These are phyloP conservation scores for Anthopleura xanthogrammica DNA, from an alignment of 92 coral and sea anemone species.

Conservation along the genomic window DNA sequence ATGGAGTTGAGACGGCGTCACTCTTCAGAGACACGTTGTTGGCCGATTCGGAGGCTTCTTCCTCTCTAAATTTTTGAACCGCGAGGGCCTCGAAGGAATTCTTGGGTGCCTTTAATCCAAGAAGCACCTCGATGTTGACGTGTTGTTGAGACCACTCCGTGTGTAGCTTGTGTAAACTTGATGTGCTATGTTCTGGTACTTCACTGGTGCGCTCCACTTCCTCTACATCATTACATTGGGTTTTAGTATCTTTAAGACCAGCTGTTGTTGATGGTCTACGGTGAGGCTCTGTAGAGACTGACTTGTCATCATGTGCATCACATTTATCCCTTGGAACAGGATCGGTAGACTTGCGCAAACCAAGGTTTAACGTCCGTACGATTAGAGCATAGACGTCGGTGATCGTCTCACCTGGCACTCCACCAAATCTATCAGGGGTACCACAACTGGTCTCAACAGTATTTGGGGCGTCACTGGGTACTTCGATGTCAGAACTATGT, in stretches of 20 bases:
- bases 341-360: not conserved
- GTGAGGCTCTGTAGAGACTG: not conserved
- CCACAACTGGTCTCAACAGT: not conserved
- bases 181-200: not conserved
- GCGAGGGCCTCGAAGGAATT: not conserved
- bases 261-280: not conserved
- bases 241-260: not conserved
- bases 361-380: not conserved
- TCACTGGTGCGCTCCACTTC: not conserved
- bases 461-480: not conserved
- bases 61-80: not conserved
- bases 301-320: not conserved
- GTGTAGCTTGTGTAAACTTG: not conserved
- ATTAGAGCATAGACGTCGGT: not conserved
- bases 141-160: not conserved
- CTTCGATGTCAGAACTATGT: not conserved
- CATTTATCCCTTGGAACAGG: not conserved
- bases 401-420: not conserved
- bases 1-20: not conserved
- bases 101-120: not conserved
- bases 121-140: constrained; percentile 11
- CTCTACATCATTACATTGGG: not conserved
- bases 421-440: not conserved
- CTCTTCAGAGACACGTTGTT: not conserved
- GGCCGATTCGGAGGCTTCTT: not conserved